phyloP scores from a whole-genome alignment of 1,140 invertebrate genomes.

The Rhizoglyphus robini region DNA sequence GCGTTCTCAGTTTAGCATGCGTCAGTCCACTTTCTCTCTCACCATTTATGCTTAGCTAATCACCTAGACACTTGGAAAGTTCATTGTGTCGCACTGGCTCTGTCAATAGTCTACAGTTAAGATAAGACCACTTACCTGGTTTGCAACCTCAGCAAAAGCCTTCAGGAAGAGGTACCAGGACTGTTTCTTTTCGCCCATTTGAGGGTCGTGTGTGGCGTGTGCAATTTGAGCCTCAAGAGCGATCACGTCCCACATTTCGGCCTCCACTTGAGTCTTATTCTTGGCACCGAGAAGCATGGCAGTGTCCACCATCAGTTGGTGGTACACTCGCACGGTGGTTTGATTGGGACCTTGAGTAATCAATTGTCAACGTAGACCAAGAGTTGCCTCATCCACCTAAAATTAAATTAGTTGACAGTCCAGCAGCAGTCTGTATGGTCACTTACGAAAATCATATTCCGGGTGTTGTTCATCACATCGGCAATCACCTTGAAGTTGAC shows the following conservation, averaged over 20 bases:
- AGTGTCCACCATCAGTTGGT: slow-evolving; percentile 49
- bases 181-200: slow-evolving; percentile 16
- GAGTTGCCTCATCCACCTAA: slow-evolving; percentile 76
- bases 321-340: slow-evolving; percentile 34
- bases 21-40: too few species aligned
- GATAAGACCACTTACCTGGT: slow-evolving; percentile 17
- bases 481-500: slow-evolving; percentile 79
- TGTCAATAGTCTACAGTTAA: too few species aligned
- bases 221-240: slow-evolving; percentile 60
- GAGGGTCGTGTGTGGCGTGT: slow-evolving; percentile 34
- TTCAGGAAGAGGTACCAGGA: slow-evolving; percentile 15
- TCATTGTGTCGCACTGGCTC: too few species aligned
- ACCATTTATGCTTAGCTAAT: too few species aligned
- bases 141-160: slow-evolving; percentile 17
- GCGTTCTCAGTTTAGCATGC: too few species aligned
- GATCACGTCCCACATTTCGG: slow-evolving; percentile 53
- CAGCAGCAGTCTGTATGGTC: not conserved
- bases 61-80: too few species aligned
- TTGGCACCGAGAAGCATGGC: slow-evolving; percentile 60
- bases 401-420: not conserved
- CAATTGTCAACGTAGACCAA: slow-evolving; percentile 68
- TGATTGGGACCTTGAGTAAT: slow-evolving; percentile 46
- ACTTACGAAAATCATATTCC: slow-evolving; percentile 70
- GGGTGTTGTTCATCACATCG: slow-evolving; percentile 70
- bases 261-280: slow-evolving; percentile 23